phyloP scores from a whole-genome alignment of 2,113 vertebrate genomes.

The Dicrurus megarhynchus region DNA sequence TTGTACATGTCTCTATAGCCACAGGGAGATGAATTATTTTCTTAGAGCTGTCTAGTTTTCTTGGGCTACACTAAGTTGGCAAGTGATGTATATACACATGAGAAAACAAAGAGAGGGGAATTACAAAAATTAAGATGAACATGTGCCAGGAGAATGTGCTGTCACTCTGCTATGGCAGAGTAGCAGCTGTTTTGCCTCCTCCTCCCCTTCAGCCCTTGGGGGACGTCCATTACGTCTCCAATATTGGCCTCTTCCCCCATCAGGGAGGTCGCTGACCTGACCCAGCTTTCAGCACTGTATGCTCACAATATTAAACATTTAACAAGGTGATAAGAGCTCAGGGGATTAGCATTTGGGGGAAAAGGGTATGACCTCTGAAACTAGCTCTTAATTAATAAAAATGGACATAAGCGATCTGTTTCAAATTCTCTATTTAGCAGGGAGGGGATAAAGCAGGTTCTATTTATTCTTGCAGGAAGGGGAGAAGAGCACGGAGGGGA shows the following conservation, averaged over 20 bases:
- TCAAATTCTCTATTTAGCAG: not conserved
- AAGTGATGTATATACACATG: rapidly evolving
- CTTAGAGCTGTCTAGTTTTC: not conserved
- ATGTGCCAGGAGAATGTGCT: not conserved
- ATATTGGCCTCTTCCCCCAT: not conserved
- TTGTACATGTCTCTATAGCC: not conserved
- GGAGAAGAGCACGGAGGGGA: not conserved
- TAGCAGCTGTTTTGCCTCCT: not conserved
- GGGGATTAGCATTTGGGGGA: not conserved
- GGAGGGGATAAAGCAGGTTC: not conserved
- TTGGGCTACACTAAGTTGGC: not conserved
- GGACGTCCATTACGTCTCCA: not conserved
- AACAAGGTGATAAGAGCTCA: not conserved
- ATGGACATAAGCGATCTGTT: not conserved
- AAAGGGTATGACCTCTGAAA: not conserved
- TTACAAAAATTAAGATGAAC: not conserved
- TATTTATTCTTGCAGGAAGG: not conserved
- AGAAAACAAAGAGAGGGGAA: not conserved
- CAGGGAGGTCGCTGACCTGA: not conserved
- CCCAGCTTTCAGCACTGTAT: not conserved
- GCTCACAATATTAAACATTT: not conserved
- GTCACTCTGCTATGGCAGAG: not conserved
- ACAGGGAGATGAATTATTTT: not conserved
- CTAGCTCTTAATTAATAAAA: conserved; percentile 16
- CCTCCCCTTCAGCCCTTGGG: not conserved